These are phyloP conservation scores for Heliconius cydno DNA, from an alignment of 2,888 invertebrate genomes.

Conservation along the genomic window DNA sequence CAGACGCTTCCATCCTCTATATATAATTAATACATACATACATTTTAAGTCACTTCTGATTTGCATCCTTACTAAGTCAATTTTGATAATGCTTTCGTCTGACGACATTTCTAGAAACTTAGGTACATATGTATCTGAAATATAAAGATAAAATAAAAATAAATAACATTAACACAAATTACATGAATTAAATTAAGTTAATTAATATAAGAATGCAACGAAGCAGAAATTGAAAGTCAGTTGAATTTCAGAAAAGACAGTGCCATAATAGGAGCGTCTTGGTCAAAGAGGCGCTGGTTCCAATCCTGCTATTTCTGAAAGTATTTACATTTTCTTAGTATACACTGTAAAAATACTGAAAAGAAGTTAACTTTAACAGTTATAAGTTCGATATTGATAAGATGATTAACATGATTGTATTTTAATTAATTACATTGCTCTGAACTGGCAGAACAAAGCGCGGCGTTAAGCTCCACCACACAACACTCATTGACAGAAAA, in stretches of 20 bases:
- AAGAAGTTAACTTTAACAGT: no score
- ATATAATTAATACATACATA: conserved; percentile 45
- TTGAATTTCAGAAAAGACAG: no score
- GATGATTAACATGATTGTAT: neutral
- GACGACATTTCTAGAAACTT: conserved; percentile 29
- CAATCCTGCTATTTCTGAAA: no score
- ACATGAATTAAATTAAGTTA: no score
- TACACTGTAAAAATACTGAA: no score
- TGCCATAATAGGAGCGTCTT: no score
- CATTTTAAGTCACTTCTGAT: conserved; percentile 52
- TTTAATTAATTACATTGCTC: neutral
- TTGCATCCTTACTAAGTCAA: conserved; percentile 47
- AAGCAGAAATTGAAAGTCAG: no score
- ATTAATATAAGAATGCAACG: no score
- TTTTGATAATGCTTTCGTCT: conserved; percentile 40
- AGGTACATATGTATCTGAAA: conserved; percentile 45
- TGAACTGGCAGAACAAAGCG: neutral
- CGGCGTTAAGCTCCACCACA: conserved; percentile 5
- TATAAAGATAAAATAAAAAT: neutral
- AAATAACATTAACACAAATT: no score
- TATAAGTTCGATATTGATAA: neutral
- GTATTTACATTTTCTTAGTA: no score
- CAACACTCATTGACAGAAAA: neutral
- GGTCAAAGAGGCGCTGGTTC: no score
- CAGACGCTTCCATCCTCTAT: neutral